Percentiles rank a stretch among this genome's conserved stretches.
Evolutionary conservation across 2,888 invertebrate species (phyloP).

Genomic region (Deroplatys truncata): DNA sequence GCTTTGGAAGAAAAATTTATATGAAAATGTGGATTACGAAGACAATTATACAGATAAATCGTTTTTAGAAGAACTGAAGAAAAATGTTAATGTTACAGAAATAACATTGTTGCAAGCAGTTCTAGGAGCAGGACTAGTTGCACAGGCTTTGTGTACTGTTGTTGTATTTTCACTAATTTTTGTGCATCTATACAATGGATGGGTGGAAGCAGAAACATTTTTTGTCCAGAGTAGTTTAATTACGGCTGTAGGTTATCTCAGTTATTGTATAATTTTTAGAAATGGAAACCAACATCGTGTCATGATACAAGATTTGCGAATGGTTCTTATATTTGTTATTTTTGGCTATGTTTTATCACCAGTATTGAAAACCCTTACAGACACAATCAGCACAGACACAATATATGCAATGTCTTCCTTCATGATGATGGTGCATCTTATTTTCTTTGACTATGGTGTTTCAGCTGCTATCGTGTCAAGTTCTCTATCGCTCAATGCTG

Average conservation of each 20-base stretch:
- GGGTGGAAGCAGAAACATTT: constrained; percentile 59
- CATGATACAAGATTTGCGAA: constrained; percentile 63
- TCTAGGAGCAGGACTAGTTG: constrained; percentile 70
- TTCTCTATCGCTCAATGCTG: constrained; percentile 89
- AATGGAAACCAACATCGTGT: constrained; percentile 27
- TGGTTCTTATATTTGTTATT: constrained; percentile 73
- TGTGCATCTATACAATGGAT: constrained; percentile 66
- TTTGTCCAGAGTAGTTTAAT: constrained; percentile 54
- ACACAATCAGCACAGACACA: constrained; percentile 95
- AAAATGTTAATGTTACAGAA: constrained; percentile 75
- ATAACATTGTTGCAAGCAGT: constrained; percentile 68
- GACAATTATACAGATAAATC: constrained; percentile 89
- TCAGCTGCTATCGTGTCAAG: constrained; percentile 84
- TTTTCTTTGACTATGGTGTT: constrained; percentile 90
- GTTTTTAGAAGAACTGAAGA: constrained; percentile 79
- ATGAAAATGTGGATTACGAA: constrained; percentile 79
- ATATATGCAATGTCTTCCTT: constrained; percentile 89
- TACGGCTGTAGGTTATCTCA: constrained; percentile 59
- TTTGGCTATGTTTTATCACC: constrained; percentile 90
- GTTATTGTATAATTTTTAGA: constrained; percentile 43
- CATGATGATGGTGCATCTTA: constrained; percentile 82
- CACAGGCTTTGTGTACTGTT: constrained; percentile 75
- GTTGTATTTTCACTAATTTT: constrained; percentile 69
- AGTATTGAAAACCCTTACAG: constrained; percentile 87
- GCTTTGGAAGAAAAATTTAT: constrained; percentile 82